Evolutionary conservation across 2,888 invertebrate species (phyloP), one percentile per base, ranked within the genome.

Genomic region (Microctonus hyperodae): DNA sequence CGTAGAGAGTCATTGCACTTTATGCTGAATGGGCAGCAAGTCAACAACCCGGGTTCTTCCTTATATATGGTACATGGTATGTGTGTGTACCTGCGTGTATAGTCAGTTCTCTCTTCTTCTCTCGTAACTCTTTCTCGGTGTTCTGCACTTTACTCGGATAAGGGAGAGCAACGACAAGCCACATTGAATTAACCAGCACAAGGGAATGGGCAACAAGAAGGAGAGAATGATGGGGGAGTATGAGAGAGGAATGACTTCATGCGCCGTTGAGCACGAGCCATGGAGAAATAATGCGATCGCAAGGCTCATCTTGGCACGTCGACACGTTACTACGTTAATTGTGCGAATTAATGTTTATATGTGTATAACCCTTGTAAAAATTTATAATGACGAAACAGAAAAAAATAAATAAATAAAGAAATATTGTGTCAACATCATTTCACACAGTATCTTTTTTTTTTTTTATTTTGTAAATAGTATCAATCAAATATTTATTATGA

Each of bases 21-120:
- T 79, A 82, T 81, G 81, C 81, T 79, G 79, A 81, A 82, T 81
- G 81, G 79, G 76, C 80, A 81, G 72, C 79, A 78, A 81, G 82
- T 81, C 81, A 81, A 82, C 81, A 81, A 81, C 79, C 80, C 70
- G 68, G 66, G 66, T 51, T 62, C 60, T 62, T 61, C 44, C 50
- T 70, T 50, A 35, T 40, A 57, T 55, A 56, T 58, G 28, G 60
- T 61, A 40, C 59, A 65, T 51, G 62, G 59, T 44, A 33, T 65
- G 58, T n/a, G 48, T 56, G 44, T 61, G 66, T 37, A 60, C 60
- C 56, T 56, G 58, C 66, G 53, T 68, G 48, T 59, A 28, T 5
- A n/a, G 61, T 68, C 35, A 48, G 22, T 64, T 64, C 64, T 71
- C 64, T 64, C 64, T 72, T 68, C 37, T 60, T 64, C 65, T 69